Percentiles rank a stretch among this genome's conserved stretches.
phyloP scores from a whole-genome alignment of 2,113 vertebrate genomes.

The Anguilla japonica region DNA sequence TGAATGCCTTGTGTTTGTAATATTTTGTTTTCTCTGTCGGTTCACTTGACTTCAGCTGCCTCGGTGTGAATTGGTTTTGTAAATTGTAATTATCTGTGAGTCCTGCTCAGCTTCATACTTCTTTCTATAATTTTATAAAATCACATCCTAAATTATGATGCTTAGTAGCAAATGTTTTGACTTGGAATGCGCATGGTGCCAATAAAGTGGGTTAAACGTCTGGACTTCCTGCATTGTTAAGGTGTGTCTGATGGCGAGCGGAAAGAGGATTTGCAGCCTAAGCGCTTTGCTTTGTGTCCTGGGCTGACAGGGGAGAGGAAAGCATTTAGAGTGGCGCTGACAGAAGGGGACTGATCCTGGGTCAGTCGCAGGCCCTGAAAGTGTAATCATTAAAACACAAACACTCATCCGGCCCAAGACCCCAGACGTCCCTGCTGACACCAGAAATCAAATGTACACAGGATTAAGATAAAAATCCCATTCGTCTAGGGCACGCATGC shows the following conservation, averaged over 20 bases:
- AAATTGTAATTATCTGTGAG: too few relatives aligned
- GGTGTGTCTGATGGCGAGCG: background rate
- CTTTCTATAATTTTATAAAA: too few relatives aligned
- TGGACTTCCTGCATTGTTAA: background rate
- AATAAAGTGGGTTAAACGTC: too few relatives aligned
- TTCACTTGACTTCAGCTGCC: too few relatives aligned
- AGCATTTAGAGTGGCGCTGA: background rate
- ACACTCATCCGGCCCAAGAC: background rate
- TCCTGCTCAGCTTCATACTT: too few relatives aligned
- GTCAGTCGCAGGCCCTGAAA: background rate
- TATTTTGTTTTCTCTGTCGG: too few relatives aligned
- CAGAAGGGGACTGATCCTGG: background rate
- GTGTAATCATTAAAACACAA: conserved; percentile 1
- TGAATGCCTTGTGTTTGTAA: too few relatives aligned
- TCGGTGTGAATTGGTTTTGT: too few relatives aligned
- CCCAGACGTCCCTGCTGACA: background rate
- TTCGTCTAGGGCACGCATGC: background rate
- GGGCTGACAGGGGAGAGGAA: background rate
- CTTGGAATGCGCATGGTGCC: too few relatives aligned
- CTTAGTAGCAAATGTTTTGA: too few relatives aligned
- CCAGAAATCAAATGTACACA: background rate
- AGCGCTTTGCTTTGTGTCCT: background rate
- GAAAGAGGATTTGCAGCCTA: too few relatives aligned
- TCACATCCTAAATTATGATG: too few relatives aligned
- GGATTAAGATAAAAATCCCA: conserved; percentile 1